Base-by-base conservation (phyloP, 2,888 invertebrate species). In the Callimorpha dominula region DNA sequence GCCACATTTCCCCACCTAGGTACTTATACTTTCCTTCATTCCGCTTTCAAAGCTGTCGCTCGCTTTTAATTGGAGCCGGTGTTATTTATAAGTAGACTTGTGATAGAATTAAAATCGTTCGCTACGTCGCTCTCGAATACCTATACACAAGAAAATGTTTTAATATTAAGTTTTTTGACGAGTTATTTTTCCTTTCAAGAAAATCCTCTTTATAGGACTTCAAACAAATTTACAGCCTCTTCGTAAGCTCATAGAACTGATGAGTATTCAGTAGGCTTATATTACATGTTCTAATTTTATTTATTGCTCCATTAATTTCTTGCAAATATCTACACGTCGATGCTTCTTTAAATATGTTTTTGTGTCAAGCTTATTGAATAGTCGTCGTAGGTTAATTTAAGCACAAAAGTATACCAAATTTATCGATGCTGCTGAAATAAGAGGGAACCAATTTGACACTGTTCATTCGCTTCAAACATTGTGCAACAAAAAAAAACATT, bases 31-130 rank as follows among this genome's bases (percentile, higher is more conserved):
- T 93, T 91, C 88, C 91, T 91, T 91, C 90, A 89, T 91, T 91
- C 89, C 91, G 90, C 89, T 92, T 92, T 93, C 92, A 93, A 93
- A 93, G 92, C 92, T 92, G 94, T 93, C 92, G 93, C 92, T 86
- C 88, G 89, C 91, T 93, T 94, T 95, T 95, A 95, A 95, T 95
- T 95, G 95, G 93, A 92, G 88, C 84, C 89, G 89, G 90, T 90
- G 92, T 91, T 94, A 92, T 92, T 92, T 92, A 90, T 93, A 94
- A 94, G 93, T 93, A 94, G 94, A 92, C 93, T 93, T 92, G 92
- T 92, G 91, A 94, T 92, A 92, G 94, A 93, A 95, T 95, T 95
- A 94, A 94, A 94, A 93, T 93, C 91, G 92, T 89, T 87, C 93
- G 93, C 93, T 87, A 90, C 93, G 90, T 86, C 90, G 94, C 92